A percentile compares a stretch with the other conserved stretches of the same genome.
Conservation (phyloP, 1,140 invertebrate genomes). For the Physella acuta region DNA sequence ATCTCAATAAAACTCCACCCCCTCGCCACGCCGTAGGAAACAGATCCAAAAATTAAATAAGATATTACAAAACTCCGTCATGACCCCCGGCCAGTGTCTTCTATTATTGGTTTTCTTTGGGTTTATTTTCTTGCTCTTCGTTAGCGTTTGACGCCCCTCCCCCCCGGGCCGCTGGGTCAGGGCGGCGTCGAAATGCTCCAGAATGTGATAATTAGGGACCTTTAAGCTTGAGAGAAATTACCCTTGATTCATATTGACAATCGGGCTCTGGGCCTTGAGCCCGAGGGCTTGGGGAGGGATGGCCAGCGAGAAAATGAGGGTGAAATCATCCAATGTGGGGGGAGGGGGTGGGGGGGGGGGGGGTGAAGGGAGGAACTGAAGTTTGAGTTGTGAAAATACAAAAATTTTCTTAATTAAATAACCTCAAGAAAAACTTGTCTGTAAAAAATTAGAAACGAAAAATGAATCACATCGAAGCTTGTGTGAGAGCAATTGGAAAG, state of each 20-base stretch:
- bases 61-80: slow-evolving; percentile 9
- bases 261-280: background rate
- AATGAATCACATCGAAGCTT: no score
- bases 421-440: no score
- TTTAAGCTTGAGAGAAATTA: slow-evolving; percentile 1
- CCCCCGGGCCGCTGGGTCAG: background rate
- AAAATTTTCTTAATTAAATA: no score
- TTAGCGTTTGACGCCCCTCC: slow-evolving; percentile 17
- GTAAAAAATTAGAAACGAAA: no score
- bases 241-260: slow-evolving; percentile 23
- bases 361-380: no score
- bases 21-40: no score
- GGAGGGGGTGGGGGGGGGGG: background rate
- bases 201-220: slow-evolving; percentile 19
- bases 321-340: background rate
- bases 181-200: slow-evolving; percentile 12
- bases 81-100: slow-evolving; percentile 2
- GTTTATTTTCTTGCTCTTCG: slow-evolving; percentile 21
- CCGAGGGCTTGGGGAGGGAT: background rate
- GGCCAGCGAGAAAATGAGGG: background rate
- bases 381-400: no score
- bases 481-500: no score
- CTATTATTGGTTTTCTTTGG: slow-evolving; percentile 20
- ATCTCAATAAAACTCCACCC: no score
- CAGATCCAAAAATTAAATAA: background rate